Evolutionary conservation across 2,797 vertebrate genomes (phyloP).

Genomic region (Trematomus bernacchii): DNA sequence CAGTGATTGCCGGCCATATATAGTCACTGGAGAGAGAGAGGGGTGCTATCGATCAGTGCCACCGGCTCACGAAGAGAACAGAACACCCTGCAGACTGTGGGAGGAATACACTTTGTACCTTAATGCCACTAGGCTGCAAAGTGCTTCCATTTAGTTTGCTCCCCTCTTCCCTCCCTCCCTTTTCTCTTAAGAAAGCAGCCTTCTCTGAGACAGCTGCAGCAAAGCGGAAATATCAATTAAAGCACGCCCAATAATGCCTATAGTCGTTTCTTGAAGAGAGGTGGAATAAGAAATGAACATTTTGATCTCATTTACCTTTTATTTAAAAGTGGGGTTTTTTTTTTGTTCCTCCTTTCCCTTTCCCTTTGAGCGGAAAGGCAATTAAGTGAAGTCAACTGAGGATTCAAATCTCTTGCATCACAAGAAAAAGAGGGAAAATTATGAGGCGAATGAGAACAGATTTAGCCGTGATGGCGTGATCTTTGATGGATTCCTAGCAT

Average conservation of each 20-base stretch:
- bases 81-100: constrained; percentile 78
- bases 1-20: constrained; percentile 79
- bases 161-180: constrained; percentile 56
- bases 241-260: constrained; percentile 84
- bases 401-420: constrained; percentile 87
- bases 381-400: constrained; percentile 89
- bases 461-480: constrained; percentile 81
- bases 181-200: constrained; percentile 71
- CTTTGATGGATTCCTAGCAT: constrained; percentile 84
- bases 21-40: constrained; percentile 72
- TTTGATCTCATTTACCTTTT: constrained; percentile 89
- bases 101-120: constrained; percentile 84
- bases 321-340: constrained; percentile 82
- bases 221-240: constrained; percentile 89
- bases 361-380: constrained; percentile 87
- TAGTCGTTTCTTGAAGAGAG: constrained; percentile 83
- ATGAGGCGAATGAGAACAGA: constrained; percentile 83
- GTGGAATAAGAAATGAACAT: constrained; percentile 84
- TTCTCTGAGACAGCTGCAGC: constrained; percentile 80
- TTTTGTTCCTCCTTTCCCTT: constrained; percentile 59
- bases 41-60: constrained; percentile 85
- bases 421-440: constrained; percentile 81
- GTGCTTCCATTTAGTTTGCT: constrained; percentile 82
- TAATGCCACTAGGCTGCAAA: constrained; percentile 83
- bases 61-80: constrained; percentile 74